phyloP scores from a whole-genome alignment of 2,113 vertebrate genomes.

The Mormyrus lacerda region DNA sequence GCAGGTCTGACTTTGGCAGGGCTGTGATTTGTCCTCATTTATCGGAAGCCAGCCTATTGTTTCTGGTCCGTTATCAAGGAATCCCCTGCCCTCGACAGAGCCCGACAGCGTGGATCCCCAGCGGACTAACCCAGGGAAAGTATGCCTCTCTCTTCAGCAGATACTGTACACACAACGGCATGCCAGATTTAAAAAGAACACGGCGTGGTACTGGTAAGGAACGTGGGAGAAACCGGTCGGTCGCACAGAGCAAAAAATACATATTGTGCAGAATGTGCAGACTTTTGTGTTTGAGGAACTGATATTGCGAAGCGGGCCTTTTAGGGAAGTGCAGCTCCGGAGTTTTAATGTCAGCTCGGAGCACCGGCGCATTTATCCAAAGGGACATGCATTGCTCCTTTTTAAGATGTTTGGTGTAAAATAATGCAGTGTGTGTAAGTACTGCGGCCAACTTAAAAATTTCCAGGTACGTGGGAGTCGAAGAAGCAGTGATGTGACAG shows the following conservation, averaged over 20 bases:
- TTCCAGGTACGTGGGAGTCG: background rate
- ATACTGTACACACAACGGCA: background rate
- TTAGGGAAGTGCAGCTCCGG: background rate
- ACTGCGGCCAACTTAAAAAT: background rate
- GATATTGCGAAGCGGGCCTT: background rate
- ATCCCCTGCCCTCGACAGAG: background rate
- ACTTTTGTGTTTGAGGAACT: constrained; percentile 2
- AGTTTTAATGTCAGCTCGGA: background rate
- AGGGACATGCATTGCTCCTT: background rate
- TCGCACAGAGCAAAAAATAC: background rate
- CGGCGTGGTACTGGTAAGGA: background rate
- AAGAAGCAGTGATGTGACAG: background rate
- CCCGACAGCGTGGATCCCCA: background rate
- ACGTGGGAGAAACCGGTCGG: background rate
- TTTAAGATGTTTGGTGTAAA: background rate
- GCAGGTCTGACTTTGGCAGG: background rate
- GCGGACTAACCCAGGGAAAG: background rate
- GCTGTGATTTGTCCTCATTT: background rate
- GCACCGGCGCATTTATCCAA: background rate
- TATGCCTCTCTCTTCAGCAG: background rate
- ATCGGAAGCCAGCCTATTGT: background rate
- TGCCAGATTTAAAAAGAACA: background rate
- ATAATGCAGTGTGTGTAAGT: background rate
- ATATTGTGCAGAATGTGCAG: background rate
- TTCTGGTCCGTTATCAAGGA: constrained; percentile 4